Evolutionary conservation across 2,888 invertebrate genomes (phyloP), one percentile per base, ranked within the genome.

Genomic region (Dasysyrphus albostriatus): DNA sequence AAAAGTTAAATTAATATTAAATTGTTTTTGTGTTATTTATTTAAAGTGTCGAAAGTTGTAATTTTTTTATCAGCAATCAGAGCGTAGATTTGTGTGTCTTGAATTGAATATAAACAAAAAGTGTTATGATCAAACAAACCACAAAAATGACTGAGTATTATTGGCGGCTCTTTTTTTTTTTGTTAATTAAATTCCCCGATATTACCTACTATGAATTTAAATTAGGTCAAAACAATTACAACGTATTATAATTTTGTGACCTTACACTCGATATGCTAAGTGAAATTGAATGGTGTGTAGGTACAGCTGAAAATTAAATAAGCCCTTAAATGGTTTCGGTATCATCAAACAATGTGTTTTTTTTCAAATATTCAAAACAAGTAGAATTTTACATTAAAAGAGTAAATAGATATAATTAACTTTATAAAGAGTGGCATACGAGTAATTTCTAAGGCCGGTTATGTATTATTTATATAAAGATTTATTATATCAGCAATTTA

Each of bases 271-370:
- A 49, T 49, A 19, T 10, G 49, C 47, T 8, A n/a, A 54, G n/a
- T 54, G 14, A n/a, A 54, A 32, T 32, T 54, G 3, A 32, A 29
- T 14, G 24, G 54, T 32, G 8, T 32, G 16, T 29, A 54, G 54
- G 32, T n/a, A 54, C 54, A 32, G 14, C 54, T 54, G 29, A 32
- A 32, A 54, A 54, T 54, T 32, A 14, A 54, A 54, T 54, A 32
- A 54, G 32, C 32, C 54, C 54, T 54, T 5, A 39, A 49, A 47
- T 47, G 10, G 49, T 49, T 54, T 54, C 54, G 54, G 54, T n/a
- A 54, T 29, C 29, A 32, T 54, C 54, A 54, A 54, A 32, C n/a
- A 4, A 3, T 24, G 1, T 24, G 1, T 24, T 24, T 24, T 24
- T 24, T 54, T 14, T 14, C 6, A 54, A 54, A 54, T 19, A 47